Conservation (phyloP, 2,797 vertebrate genomes). For the Muscicapa comitata region DNA sequence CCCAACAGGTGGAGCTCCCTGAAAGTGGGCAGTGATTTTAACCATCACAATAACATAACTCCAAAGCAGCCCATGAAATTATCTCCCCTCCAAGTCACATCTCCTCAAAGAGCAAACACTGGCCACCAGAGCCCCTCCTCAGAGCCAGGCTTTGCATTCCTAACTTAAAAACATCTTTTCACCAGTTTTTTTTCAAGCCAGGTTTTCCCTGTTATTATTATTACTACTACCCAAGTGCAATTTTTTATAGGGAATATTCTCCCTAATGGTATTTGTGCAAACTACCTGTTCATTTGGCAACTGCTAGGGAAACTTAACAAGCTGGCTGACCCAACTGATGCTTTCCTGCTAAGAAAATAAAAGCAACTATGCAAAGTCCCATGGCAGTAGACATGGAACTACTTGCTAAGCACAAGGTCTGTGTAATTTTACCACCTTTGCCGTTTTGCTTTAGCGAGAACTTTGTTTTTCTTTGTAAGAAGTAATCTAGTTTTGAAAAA, state of each 20-base stretch:
- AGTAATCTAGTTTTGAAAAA: slow-evolving; percentile 26
- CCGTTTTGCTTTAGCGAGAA: neutral
- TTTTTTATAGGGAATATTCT: neutral
- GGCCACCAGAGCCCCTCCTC: neutral
- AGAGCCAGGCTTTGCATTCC: neutral
- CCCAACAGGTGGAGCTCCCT: neutral
- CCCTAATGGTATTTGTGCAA: slow-evolving; percentile 26
- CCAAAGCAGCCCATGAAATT: neutral
- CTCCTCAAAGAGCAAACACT: neutral
- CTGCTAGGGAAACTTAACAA: slow-evolving; percentile 8
- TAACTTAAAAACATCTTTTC: neutral
- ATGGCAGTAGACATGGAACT: neutral
- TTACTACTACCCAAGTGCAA: neutral
- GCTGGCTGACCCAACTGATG: neutral
- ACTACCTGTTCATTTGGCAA: slow-evolving; percentile 59
- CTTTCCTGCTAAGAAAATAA: slow-evolving; percentile 31
- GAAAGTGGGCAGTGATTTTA: neutral
- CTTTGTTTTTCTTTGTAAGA: neutral
- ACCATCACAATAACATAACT: rapidly evolving
- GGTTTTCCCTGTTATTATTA: neutral
- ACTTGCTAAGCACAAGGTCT: slow-evolving; percentile 14
- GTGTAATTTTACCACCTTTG: neutral
- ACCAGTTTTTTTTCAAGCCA: neutral
- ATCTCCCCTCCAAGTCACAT: neutral
- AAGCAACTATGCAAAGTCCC: slow-evolving; percentile 10